A percentile compares a stretch with the other conserved stretches of the same genome.
Evolutionary conservation across 2,888 invertebrate species (phyloP).

Genomic region (Boloria selene): DNA sequence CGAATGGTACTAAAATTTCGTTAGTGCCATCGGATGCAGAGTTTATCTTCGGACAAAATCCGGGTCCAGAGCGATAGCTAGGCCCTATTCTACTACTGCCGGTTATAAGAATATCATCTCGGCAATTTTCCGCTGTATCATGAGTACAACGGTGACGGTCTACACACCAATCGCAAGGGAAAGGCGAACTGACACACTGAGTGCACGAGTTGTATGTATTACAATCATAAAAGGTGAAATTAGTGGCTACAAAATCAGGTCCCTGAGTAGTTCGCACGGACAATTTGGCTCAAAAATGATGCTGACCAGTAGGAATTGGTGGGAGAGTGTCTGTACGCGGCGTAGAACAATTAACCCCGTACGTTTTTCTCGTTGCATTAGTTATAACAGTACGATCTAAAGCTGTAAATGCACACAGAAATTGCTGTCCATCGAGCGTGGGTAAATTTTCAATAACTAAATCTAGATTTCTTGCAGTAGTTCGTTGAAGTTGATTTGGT

Average conservation of each 20-base stretch:
- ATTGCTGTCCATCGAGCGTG: slow-evolving; percentile 90
- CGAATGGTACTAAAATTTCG: slow-evolving; percentile 96
- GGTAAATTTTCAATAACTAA: slow-evolving; percentile 98
- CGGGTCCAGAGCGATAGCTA: slow-evolving; percentile 96
- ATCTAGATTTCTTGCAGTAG: slow-evolving; percentile 95
- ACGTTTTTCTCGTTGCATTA: slow-evolving; percentile 93
- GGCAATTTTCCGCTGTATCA: slow-evolving; percentile 96
- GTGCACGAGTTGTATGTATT: slow-evolving; percentile 98
- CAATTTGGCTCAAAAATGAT: slow-evolving; percentile 96
- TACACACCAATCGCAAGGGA: slow-evolving; percentile 99
- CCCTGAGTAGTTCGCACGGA: slow-evolving; percentile 95
- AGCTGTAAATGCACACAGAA: slow-evolving; percentile 96
- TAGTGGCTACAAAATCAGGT: slow-evolving; percentile 97
- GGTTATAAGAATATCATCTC: slow-evolving; percentile 95
- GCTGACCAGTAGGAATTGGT: slow-evolving; percentile 94
- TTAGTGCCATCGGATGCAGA: slow-evolving; percentile 92
- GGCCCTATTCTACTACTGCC: slow-evolving; percentile 95
- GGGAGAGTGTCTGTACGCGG: slow-evolving; percentile 96
- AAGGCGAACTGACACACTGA: slow-evolving; percentile 96
- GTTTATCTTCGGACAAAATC: slow-evolving; percentile 97
- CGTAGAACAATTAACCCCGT: slow-evolving; percentile 97
- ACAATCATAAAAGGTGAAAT: slow-evolving; percentile 99
- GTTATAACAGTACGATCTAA: slow-evolving; percentile 94
- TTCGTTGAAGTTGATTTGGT: slow-evolving; percentile 95
- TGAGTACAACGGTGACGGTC: slow-evolving; percentile 97